Percentiles rank a stretch among this genome's conserved stretches.
These are phyloP conservation scores for Corythoichthys intestinalis DNA, from an alignment of 2,113 vertebrate species.

Conservation along the genomic window DNA sequence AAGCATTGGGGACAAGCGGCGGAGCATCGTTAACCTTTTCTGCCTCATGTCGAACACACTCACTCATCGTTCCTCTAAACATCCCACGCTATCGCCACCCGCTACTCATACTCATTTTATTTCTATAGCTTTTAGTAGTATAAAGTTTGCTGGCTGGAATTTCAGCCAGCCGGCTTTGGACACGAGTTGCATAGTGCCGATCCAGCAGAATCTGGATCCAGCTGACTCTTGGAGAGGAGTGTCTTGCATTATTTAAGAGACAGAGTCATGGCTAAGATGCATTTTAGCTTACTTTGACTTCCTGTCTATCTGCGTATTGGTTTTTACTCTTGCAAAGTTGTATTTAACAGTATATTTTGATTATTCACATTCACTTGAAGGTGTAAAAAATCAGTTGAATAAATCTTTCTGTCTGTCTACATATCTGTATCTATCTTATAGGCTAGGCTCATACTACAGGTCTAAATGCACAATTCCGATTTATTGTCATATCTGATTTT, in stretches of 20 bases:
- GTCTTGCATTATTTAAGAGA: conserved; percentile 73
- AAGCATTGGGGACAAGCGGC: conserved; percentile 40
- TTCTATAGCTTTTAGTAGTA: conserved; percentile 22
- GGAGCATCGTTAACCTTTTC: conserved; percentile 47
- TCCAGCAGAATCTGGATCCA: conserved; percentile 63
- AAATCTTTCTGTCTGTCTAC: conserved; percentile 11
- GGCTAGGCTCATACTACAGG: no score
- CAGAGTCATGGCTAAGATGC: conserved; percentile 62
- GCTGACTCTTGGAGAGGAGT: conserved; percentile 58
- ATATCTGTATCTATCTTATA: background rate
- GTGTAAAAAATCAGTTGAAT: conserved; percentile 4
- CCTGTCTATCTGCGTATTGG: conserved; percentile 30
- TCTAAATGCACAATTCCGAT: no score
- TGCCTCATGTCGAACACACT: conserved; percentile 18
- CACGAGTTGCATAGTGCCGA: conserved; percentile 53
- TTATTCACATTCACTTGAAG: conserved; percentile 11
- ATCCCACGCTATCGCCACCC: background rate
- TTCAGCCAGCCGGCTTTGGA: conserved; percentile 36
- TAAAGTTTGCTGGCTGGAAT: conserved; percentile 45
- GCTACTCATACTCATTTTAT: conserved; percentile 7
- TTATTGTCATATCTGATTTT: no score
- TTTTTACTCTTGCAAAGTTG: conserved; percentile 17
- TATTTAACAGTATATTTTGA: conserved; percentile 13
- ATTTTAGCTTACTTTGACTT: conserved; percentile 65
- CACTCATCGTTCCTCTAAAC: conserved; percentile 3